These are phyloP conservation scores for Erpobdella octoculata DNA, from an alignment of 2,888 invertebrate genomes.

Conservation along the genomic window DNA sequence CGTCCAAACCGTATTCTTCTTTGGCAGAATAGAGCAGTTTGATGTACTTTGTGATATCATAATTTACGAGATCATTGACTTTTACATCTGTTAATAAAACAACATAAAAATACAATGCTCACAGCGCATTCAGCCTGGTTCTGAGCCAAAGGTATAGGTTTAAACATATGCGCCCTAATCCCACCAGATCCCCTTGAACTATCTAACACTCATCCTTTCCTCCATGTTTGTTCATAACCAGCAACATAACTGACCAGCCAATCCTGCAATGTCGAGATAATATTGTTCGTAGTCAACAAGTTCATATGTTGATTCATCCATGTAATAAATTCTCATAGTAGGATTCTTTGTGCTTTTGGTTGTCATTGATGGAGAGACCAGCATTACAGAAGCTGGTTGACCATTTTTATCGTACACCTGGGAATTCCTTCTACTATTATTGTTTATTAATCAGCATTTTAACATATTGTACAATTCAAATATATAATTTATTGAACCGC, in stretches of 20 bases:
- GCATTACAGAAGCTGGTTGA: slow-evolving; percentile 17
- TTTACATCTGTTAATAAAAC: not conserved
- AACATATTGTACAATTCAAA: no score
- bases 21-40: slow-evolving; percentile 23
- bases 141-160: no score
- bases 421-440: no score
- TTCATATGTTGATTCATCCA: slow-evolving; percentile 36
- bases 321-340: slow-evolving; percentile 32
- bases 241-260: not conserved
- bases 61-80: not conserved
- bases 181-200: no score
- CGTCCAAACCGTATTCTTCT: slow-evolving; percentile 28
- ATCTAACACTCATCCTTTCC: not conserved
- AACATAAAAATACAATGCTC: no score
- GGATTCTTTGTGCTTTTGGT: slow-evolving; percentile 30
- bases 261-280: slow-evolving; percentile 33
- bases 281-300: slow-evolving; percentile 40
- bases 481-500: no score
- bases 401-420: slow-evolving; percentile 26
- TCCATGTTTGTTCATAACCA: not conserved
- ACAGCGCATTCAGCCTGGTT: no score
- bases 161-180: no score
- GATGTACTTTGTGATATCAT: slow-evolving; percentile 11
- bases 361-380: slow-evolving; percentile 29
- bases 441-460: no score